Evolutionary conservation across 1,140 invertebrate genomes (phyloP).

Genomic region (Streblospio benedicti): DNA sequence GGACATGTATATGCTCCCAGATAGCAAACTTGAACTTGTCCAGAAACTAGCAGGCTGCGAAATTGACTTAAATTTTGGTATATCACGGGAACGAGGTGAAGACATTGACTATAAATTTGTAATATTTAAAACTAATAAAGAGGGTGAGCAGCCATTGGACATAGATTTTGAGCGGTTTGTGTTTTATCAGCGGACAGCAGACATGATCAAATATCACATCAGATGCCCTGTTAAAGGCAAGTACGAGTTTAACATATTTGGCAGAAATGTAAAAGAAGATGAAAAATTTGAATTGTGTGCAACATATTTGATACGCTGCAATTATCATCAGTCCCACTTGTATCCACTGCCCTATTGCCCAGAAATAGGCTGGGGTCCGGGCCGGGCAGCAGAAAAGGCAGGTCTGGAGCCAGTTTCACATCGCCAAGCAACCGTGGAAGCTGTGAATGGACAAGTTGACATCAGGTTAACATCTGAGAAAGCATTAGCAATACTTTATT

Average conservation of each 20-base stretch:
- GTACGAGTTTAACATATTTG: not conserved
- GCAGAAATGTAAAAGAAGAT: not conserved
- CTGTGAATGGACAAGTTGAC: slow-evolving; percentile 14
- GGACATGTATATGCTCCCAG: slow-evolving; percentile 20
- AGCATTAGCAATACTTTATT: slow-evolving; percentile 24
- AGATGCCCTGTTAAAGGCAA: not conserved
- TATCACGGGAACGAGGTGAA: too few relatives aligned
- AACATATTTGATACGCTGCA: slow-evolving; percentile 38
- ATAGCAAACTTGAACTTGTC: too few relatives aligned
- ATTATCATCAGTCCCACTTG: slow-evolving; percentile 27
- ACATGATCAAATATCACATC: not conserved
- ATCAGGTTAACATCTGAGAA: slow-evolving; percentile 33
- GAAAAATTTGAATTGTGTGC: slow-evolving; percentile 17
- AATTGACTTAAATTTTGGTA: too few relatives aligned
- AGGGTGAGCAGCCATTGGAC: too few relatives aligned
- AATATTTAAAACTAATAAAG: too few relatives aligned
- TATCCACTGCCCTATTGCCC: slow-evolving; percentile 37
- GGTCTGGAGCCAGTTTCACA: slow-evolving; percentile 36
- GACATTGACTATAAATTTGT: too few relatives aligned
- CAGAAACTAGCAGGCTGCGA: too few relatives aligned
- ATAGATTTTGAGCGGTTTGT: slow-evolving; percentile 2
- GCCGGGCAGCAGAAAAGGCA: slow-evolving; percentile 26
- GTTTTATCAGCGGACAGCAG: not conserved
- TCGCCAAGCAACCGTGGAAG: slow-evolving; percentile 11
- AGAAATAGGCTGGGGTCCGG: slow-evolving; percentile 38